Base-by-base conservation (phyloP, 2,113 vertebrate genomes). In the Jacana jacana region DNA sequence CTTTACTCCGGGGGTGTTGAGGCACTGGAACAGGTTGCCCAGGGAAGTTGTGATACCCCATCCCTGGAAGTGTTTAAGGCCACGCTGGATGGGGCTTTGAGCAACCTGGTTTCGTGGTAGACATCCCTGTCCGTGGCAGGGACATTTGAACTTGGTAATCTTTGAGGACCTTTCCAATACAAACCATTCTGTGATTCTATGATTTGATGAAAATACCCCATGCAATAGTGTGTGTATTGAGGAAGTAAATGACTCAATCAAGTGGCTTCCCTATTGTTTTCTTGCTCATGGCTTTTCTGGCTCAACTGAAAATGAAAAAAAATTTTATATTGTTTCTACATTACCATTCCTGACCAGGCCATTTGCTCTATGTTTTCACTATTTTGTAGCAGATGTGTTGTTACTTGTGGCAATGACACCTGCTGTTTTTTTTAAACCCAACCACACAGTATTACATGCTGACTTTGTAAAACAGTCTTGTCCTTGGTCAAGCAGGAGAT, bases 301-400 rank as follows among this genome's bases (percentile, higher is more conserved):
- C 10, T 94, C 48, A 65, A 37, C 37, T 89, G 23, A 61, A 35
- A 91, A 37, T 55, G 37, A 30, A 75, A 63, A 75, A 63, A 78
- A 40, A 17, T 54, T 60, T 44, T 78, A 57, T 81, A 79, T n/a
- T 65, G 11, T 76, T 92, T 87, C 17, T 25, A 4, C 5, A 58
- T 70, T 73, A 58, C 23, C 7, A 30, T 70, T 86, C 30, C 46
- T 84, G 25, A 11, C 69, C 19, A 80, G 49, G 31, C 2, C 10
- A 65, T 80, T 93, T 95, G 33, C 24, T 92, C 31, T 69, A 61
- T 65, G 87, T 94, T 78, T 93, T 91, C 84, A 82, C 70, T 27
- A 80, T 68, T 89, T 91, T 86, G 18, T 84, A 87, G 66, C 42
- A 65, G 61, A 61, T 87, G 77, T 64, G 42, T 48, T 81, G 18